Conservation (phyloP, 2,113 vertebrate genomes). For the Sylvietta virens region DNA sequence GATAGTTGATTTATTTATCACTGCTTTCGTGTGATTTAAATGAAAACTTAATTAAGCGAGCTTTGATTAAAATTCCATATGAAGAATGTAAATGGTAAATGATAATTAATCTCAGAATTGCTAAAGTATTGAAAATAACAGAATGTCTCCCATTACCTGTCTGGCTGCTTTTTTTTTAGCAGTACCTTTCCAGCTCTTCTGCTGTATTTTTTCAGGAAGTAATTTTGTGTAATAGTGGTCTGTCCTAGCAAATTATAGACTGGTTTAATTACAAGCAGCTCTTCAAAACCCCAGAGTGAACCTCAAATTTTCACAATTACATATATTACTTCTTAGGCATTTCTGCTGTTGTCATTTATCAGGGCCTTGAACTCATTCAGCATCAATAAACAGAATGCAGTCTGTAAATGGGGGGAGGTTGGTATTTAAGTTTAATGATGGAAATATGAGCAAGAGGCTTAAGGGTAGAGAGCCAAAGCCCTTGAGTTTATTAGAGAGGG, state of each 20-base stretch:
- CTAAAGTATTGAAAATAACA: neutral
- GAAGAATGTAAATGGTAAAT: neutral
- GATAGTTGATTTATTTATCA: constrained; percentile 38
- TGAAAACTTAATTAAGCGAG: constrained; percentile 34
- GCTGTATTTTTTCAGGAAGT: neutral
- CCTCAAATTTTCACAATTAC: neutral
- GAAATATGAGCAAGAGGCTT: neutral
- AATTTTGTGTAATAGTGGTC: neutral
- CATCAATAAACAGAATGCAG: neutral
- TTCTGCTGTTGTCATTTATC: neutral
- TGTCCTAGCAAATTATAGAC: neutral
- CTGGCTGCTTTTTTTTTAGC: neutral
- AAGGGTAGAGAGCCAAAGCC: neutral
- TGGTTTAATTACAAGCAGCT: neutral
- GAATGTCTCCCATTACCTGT: neutral
- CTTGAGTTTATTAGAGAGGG: neutral
- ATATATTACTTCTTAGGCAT: neutral
- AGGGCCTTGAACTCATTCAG: neutral
- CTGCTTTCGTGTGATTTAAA: constrained; percentile 19
- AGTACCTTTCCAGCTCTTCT: neutral
- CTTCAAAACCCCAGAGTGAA: neutral
- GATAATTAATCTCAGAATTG: neutral
- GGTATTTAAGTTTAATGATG: neutral
- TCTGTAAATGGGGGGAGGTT: neutral
- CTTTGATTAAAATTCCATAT: constrained; percentile 25